Evolutionary conservation across 2,797 vertebrate genomes (phyloP), one percentile per base, ranked within the genome.

Genomic region (Discoglossus pictus): DNA sequence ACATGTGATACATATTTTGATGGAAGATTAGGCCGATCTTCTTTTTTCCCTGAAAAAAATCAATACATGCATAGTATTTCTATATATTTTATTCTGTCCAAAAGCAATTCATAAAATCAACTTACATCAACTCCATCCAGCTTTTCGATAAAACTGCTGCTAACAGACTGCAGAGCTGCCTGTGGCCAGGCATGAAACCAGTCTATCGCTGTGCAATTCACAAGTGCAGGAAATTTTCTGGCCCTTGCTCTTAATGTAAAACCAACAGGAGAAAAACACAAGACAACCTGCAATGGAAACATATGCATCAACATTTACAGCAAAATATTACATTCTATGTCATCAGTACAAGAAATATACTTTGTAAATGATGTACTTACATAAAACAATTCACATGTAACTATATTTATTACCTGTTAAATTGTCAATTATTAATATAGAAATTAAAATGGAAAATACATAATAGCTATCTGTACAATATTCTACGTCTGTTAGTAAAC

Each of bases 191-290:
- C 47, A 54, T 79, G 82, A 63, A 93, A 89, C 86, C 82, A 90
- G 70, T 88, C 58, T 48, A 83, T 84, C 17, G 82, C 74, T 0
- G 80, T 85, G 54, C 86, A 87, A 39, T 85, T 89, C 56, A 92
- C 83, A 42, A 90, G 75, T 16, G 86, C 86, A 0, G 86, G 88
- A 77, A 89, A 87, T 75, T 88, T 92, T 6, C 84, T 75, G 0
- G 77, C 81, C 66, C 90, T 86, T 18, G 73, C 83, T 16, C 85
- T 80, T 59, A 91, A 73, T 0, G 87, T 88, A 76, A 91, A 93
- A 47, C 84, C 84, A 18, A 90, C 86, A 0, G 88, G 87, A 7
- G 87, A 92, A 78, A 93, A 89, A 74, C 89, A 91, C 31, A 92
- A 74, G 17, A 92, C 83, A 8, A 90, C 87, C 89, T 88, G 67